Percentiles rank a stretch among this genome's conserved stretches.
phyloP scores from a whole-genome alignment of 2,888 invertebrate species.

The Eilema caniola region DNA sequence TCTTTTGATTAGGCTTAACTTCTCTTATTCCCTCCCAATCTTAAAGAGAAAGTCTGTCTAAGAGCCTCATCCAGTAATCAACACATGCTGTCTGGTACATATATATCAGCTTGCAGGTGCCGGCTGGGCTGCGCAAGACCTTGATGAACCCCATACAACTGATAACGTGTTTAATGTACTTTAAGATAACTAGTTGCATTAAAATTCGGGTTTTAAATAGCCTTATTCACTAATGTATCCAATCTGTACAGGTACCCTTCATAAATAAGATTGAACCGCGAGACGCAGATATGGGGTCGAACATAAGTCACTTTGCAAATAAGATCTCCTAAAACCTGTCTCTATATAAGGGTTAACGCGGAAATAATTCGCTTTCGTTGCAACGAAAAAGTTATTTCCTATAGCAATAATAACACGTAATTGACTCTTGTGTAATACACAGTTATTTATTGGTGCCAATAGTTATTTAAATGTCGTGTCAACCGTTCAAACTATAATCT shows the following conservation, averaged over 20 bases:
- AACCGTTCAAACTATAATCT: constrained; percentile 9
- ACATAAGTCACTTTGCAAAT: not conserved
- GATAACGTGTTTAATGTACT: too few relatives aligned
- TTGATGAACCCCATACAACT: not conserved
- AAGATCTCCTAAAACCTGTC: not conserved
- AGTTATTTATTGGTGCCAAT: not conserved
- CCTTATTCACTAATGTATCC: not conserved
- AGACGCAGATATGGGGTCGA: not conserved
- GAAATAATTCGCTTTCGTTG: constrained; percentile 8
- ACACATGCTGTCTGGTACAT: not conserved
- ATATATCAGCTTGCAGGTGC: not conserved
- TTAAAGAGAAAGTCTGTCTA: not conserved
- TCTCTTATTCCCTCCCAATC: not conserved
- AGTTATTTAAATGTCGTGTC: not conserved
- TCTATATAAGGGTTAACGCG: constrained; percentile 1
- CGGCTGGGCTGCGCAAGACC: not conserved
- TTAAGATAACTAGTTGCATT: not conserved
- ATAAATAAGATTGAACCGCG: not conserved
- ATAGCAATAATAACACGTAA: constrained; percentile 3
- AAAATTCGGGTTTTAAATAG: not conserved
- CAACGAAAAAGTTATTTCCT: constrained; percentile 20
- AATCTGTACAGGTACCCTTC: not conserved
- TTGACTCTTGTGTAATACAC: not conserved
- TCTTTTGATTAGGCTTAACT: not conserved
- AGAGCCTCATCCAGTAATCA: too few relatives aligned